Base-by-base conservation (phyloP, 2,888 invertebrate genomes). In the Lepidochitona cinerea region DNA sequence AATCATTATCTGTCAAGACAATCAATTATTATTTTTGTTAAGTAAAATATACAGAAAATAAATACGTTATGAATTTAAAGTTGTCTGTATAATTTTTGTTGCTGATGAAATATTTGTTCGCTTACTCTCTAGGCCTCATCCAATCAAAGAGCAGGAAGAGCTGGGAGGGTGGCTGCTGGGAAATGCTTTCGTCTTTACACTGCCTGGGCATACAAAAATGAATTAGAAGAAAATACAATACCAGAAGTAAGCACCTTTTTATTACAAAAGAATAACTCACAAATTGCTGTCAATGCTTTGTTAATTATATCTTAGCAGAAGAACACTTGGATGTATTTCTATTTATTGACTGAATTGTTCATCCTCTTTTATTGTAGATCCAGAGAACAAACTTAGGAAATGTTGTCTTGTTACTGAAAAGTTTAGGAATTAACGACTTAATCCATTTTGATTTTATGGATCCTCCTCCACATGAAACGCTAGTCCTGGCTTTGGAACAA, bases 161-260 rank as follows among this genome's bases (percentile, higher is more conserved):
- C 98, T 2, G 99, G 98, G 0, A 93, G 98, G 84, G 97, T 98
- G 0, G 97, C 98, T 23, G 90, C 91, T 1, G 99, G 99, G 0
- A 99, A 99, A 92, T 99, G 99, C 91, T 99, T 99, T 90, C 94
- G 99, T 65, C 92, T 99, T 18, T 99, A 98, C 90, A 99, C 99
- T 0, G 96, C 98, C 0, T 98, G 98, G 98, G 97, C 98, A 0
- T 99, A 97, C 90, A 96, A 98, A 89, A 95, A 99, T 90, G 99
- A 99, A 91, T 92, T 99, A 73, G 99, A 99, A 91, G 98, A 98
- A 81, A 98, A 98, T 86, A 97, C 98, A 0, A 94, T 98, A 23
- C 99, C 99, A 0, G 99, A 99, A 93, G 87, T 87, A 36, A 53
- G 49, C 7, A 26, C n/a, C n/a, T n/a, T n/a, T n/a, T n/a, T n/a